phyloP scores from a whole-genome alignment of 2,113 vertebrate genomes.

The Synchiropus splendidus region DNA sequence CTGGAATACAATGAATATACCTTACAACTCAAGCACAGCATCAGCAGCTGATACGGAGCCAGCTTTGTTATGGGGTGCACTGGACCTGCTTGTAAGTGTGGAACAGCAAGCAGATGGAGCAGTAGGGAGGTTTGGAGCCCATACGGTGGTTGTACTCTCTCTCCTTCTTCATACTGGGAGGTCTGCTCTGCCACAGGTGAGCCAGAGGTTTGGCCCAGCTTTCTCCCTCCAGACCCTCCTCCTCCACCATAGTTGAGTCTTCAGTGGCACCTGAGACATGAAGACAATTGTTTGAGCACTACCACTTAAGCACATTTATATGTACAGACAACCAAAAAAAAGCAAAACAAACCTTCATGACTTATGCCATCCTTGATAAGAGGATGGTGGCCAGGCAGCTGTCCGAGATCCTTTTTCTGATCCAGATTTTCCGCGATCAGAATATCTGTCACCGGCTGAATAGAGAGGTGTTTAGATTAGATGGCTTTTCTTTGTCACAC shows the following conservation, averaged over 20 bases:
- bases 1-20: conserved; percentile 39
- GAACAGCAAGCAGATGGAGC: conserved; percentile 86
- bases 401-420: conserved; percentile 24
- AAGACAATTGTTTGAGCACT: neutral
- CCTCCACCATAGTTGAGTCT: conserved; percentile 65
- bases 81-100: conserved; percentile 76
- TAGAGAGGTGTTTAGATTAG: neutral
- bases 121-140: conserved; percentile 82
- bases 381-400: conserved; percentile 43
- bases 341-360: conserved; percentile 48
- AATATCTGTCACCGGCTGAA: conserved; percentile 29
- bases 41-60: no score
- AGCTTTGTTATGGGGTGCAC: no score
- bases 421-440: neutral
- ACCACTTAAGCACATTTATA: neutral
- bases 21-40: neutral
- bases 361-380: conserved; percentile 48
- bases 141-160: conserved; percentile 82
- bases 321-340: neutral
- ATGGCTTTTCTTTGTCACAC: no score
- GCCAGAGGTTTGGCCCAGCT: conserved; percentile 86
- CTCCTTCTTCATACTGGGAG: conserved; percentile 82
- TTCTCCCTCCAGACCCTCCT: conserved; percentile 81
- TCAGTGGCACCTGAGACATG: conserved; percentile 72
- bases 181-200: conserved; percentile 89